These are phyloP conservation scores for Gambelia wislizenii DNA, from an alignment of 2,797 vertebrate genomes.

Conservation along the genomic window DNA sequence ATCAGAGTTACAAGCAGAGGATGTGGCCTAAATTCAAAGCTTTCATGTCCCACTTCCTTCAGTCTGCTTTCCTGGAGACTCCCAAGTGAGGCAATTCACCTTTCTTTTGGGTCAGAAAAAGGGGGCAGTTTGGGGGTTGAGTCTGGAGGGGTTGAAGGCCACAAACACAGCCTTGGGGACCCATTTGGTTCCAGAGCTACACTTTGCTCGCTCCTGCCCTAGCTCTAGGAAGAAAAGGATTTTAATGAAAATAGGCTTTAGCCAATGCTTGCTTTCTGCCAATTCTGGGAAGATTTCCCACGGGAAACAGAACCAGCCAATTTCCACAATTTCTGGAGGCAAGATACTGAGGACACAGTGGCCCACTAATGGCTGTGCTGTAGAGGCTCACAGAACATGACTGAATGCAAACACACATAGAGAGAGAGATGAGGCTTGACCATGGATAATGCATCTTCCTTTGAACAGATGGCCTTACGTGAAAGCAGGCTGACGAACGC, in stretches of 20 bases:
- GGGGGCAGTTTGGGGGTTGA: too few species aligned
- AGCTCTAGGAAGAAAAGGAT: not conserved
- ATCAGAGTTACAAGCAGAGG: not conserved
- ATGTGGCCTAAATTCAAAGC: not conserved
- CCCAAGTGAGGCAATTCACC: not conserved
- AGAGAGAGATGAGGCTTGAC: not conserved
- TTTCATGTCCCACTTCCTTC: not conserved
- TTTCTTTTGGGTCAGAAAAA: too few species aligned
- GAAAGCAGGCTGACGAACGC: not conserved
- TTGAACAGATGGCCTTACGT: conserved; percentile 41
- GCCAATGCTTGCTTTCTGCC: not conserved
- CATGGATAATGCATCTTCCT: conserved; percentile 3
- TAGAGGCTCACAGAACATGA: not conserved
- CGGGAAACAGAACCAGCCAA: not conserved
- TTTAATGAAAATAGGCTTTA: too few species aligned
- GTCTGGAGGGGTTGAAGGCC: too few species aligned
- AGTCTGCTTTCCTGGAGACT: too few species aligned
- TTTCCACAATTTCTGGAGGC: not conserved
- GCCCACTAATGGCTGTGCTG: not conserved
- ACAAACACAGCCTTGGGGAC: too few species aligned
- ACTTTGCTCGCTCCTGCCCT: not conserved
- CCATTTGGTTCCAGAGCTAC: too few species aligned
- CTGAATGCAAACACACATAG: too few species aligned
- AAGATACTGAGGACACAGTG: not conserved
- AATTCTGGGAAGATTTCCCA: not conserved